Percentiles rank a stretch among this genome's conserved stretches.
Conservation (phyloP, 2,113 vertebrate species). For the Melanerpes aurifrons region DNA sequence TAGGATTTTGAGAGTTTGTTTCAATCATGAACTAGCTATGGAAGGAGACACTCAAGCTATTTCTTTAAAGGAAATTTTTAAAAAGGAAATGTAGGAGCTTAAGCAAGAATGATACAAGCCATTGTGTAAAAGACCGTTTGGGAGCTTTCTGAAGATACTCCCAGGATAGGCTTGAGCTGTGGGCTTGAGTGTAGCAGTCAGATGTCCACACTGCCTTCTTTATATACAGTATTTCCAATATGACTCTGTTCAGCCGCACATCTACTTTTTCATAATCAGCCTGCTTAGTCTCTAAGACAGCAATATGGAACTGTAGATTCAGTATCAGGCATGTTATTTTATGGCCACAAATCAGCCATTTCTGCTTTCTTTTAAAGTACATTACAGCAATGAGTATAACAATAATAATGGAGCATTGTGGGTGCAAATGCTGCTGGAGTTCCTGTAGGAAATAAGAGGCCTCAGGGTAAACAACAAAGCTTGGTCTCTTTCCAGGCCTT, state of each 20-base stretch:
- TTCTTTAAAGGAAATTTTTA: background rate
- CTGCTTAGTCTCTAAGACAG: background rate
- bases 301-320: background rate
- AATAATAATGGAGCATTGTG: background rate
- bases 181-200: background rate
- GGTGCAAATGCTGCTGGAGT: background rate
- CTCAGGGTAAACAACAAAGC: background rate
- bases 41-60: background rate
- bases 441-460: background rate
- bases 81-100: background rate
- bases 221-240: background rate
- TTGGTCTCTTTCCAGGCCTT: background rate
- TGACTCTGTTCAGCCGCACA: background rate
- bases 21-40: background rate
- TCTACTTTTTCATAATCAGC: background rate
- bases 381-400: background rate
- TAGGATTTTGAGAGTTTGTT: constrained; percentile 2
- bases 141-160: background rate
- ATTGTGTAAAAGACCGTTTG: background rate
- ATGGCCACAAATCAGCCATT: background rate
- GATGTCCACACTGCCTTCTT: background rate
- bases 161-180: background rate
- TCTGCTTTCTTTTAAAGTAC: background rate
- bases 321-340: background rate
- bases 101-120: background rate